These are phyloP conservation scores for Myotis davidii DNA, from an alignment of 2,113 vertebrate genomes.

Conservation along the genomic window DNA sequence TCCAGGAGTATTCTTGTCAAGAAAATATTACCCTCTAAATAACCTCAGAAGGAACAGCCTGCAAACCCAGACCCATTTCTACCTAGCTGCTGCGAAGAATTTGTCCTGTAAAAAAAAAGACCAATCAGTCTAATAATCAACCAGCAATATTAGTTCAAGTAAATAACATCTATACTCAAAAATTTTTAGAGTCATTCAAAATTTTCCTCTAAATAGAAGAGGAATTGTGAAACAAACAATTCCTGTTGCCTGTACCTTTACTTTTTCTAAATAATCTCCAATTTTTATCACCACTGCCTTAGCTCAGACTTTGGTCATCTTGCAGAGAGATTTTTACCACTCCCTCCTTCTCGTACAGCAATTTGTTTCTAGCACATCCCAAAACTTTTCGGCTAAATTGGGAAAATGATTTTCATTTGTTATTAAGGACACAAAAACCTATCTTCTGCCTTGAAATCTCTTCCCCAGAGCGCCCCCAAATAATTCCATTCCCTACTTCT, in stretches of 20 bases:
- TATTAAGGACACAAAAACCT: not conserved
- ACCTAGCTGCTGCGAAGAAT: not conserved
- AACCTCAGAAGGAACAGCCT: not conserved
- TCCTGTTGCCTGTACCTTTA: not conserved
- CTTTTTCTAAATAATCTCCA: not conserved
- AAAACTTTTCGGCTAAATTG: not conserved
- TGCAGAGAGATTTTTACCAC: not conserved
- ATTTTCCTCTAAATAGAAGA: not conserved
- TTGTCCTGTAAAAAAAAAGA: not conserved
- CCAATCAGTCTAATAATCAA: not conserved
- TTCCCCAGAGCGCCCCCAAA: not conserved
- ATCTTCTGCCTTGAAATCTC: not conserved
- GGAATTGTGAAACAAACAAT: not conserved
- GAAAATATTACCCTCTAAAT: not conserved
- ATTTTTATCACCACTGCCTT: not conserved
- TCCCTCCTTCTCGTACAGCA: not conserved
- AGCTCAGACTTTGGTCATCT: not conserved
- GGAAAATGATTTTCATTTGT: not conserved
- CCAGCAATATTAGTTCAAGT: not conserved
- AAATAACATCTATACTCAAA: not conserved
- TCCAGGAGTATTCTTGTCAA: not conserved
- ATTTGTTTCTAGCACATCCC: not conserved
- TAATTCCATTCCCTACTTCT: not conserved
- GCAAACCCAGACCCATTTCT: not conserved
- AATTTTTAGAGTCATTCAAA: not conserved